Conservation (phyloP, 2,113 vertebrate species). For the Telmatochromis sp. region DNA sequence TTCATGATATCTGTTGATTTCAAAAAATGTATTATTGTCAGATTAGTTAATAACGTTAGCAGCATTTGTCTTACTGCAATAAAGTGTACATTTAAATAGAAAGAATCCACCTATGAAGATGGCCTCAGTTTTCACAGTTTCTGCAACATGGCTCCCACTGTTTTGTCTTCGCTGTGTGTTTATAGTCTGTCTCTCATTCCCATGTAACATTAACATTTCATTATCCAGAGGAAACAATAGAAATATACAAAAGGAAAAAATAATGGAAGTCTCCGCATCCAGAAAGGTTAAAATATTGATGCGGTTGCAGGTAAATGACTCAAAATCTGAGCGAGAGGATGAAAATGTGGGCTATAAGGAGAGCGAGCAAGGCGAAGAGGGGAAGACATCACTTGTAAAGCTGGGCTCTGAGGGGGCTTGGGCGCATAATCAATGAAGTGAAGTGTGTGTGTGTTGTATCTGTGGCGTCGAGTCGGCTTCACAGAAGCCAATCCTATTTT, state of each 20-base stretch:
- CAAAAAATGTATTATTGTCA: background rate
- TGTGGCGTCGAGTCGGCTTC: constrained; percentile 53
- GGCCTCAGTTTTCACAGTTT: background rate
- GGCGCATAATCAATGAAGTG: constrained; percentile 73
- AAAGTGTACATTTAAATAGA: background rate
- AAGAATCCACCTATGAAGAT: background rate
- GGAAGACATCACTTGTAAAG: constrained; percentile 65
- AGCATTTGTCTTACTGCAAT: background rate
- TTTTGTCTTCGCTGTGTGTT: constrained; percentile 12
- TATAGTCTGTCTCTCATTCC: constrained; percentile 12
- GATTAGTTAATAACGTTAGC: background rate
- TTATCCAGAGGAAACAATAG: constrained; percentile 54
- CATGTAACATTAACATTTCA: constrained; percentile 68
- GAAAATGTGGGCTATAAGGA: constrained; percentile 39
- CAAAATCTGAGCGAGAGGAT: constrained; percentile 38
- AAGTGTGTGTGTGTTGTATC: constrained; percentile 67
- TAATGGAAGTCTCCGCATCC: constrained; percentile 29
- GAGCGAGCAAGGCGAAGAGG: constrained; percentile 26
- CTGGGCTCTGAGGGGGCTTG: constrained; percentile 58
- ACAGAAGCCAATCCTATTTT: constrained; percentile 74
- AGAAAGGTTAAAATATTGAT: constrained; percentile 68
- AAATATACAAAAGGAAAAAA: constrained; percentile 34
- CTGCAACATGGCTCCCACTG: background rate
- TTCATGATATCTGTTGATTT: background rate
- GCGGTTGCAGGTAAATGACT: constrained; percentile 56